Conservation (phyloP, 2,888 invertebrate genomes). For the Myathropa florea region DNA sequence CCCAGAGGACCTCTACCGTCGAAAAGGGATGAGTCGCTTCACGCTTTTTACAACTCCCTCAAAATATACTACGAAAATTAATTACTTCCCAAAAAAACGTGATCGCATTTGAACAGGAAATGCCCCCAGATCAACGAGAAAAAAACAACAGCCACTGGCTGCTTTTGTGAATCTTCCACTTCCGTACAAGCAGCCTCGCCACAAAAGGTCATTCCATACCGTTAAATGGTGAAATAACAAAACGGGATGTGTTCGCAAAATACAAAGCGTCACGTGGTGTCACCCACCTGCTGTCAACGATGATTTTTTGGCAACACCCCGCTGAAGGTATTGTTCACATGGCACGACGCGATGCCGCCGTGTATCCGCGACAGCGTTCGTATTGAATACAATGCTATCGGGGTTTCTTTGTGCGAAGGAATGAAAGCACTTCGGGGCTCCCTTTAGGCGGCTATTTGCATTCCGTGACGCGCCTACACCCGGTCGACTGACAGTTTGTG, state of each 20-base stretch:
- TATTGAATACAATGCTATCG: neutral
- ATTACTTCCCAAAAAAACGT: neutral
- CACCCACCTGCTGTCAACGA: neutral
- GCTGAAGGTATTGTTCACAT: too few relatives aligned
- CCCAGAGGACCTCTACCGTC: neutral
- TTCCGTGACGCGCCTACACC: slow-evolving; percentile 9
- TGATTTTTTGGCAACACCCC: neutral
- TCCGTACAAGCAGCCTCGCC: neutral
- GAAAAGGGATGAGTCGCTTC: neutral
- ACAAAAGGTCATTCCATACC: neutral
- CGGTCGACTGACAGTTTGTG: neutral
- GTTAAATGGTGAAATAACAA: neutral
- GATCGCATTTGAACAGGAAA: neutral
- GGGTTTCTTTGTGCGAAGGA: neutral
- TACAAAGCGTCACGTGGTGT: neutral
- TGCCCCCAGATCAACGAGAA: neutral
- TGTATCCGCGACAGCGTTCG: neutral
- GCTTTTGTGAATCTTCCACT: neutral
- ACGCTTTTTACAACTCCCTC: too few relatives aligned
- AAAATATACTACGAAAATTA: neutral
- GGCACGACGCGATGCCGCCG: too few relatives aligned
- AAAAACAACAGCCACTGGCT: too few relatives aligned
- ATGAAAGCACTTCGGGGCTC: neutral
- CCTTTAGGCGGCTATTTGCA: slow-evolving; percentile 18
- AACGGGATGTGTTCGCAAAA: neutral